Percentiles rank a stretch among this genome's conserved stretches.
phyloP scores from a whole-genome alignment of 2,888 invertebrate species.

The Pseudolycoriella hygida region DNA sequence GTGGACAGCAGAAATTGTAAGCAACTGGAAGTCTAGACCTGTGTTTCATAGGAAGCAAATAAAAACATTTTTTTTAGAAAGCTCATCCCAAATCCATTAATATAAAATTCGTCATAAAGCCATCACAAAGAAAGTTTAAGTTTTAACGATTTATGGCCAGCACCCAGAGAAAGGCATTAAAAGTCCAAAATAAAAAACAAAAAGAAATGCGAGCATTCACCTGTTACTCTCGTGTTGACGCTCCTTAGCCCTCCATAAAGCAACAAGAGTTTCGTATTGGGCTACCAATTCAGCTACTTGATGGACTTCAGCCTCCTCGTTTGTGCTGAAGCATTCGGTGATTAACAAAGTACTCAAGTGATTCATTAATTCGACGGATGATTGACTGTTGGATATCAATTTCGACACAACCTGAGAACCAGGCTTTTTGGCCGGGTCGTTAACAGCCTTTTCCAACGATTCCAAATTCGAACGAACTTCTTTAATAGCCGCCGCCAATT shows the following conservation, averaged over 20 bases:
- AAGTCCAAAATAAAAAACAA: background rate
- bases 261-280: conserved; percentile 48
- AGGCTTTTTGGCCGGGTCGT: conserved; percentile 36
- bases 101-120: background rate
- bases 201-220: conserved; percentile 27
- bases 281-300: conserved; percentile 45
- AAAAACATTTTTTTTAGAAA: conserved; percentile 9
- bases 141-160: background rate
- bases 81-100: conserved; percentile 1
- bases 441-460: conserved; percentile 43
- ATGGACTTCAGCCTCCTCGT: conserved; percentile 44
- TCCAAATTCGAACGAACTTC: conserved; percentile 53
- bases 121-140: background rate
- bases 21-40: conserved; percentile 42
- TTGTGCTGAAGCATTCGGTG: conserved; percentile 52
- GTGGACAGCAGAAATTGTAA: conserved; percentile 45
- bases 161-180: no score
- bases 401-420: conserved; percentile 57
- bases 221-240: conserved; percentile 60
- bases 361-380: conserved; percentile 61
- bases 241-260: conserved; percentile 54
- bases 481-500: conserved; percentile 50
- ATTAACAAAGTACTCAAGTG: conserved; percentile 59
- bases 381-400: conserved; percentile 58
- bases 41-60: conserved; percentile 15